Evolutionary conservation across 2,113 vertebrate species (phyloP).

Genomic region (Aphyosemion australe): DNA sequence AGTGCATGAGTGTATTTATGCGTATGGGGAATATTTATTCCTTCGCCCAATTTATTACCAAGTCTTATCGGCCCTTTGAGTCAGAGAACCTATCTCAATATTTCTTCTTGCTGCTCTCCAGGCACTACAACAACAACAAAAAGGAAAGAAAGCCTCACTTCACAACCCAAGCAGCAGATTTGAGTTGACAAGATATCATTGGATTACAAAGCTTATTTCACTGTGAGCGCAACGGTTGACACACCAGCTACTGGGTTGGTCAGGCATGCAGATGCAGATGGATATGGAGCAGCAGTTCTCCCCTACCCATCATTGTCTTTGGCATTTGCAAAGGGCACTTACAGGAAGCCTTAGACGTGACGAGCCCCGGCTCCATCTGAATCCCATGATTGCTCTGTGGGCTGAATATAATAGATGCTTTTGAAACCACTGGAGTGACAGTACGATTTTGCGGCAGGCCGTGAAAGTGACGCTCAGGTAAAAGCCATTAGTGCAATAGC

Average conservation of each 20-base stretch:
- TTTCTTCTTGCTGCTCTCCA: slow-evolving; percentile 12
- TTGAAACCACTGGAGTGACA: slow-evolving; percentile 66
- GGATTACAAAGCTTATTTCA: slow-evolving; percentile 75
- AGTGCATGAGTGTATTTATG: neutral
- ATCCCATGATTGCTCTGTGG: slow-evolving; percentile 66
- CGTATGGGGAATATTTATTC: neutral
- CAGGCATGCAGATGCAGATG: slow-evolving; percentile 68
- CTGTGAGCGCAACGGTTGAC: slow-evolving; percentile 61
- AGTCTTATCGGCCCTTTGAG: slow-evolving; percentile 1
- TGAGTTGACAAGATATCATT: slow-evolving; percentile 72
- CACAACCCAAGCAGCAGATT: slow-evolving; percentile 49
- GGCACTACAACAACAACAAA: slow-evolving; percentile 3
- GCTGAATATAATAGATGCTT: slow-evolving; percentile 72
- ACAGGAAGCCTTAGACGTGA: slow-evolving; percentile 63
- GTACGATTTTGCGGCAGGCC: slow-evolving; percentile 58
- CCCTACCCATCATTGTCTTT: slow-evolving; percentile 59
- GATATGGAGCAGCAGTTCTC: slow-evolving; percentile 41
- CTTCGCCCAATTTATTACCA: slow-evolving; percentile 6
- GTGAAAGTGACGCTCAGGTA: slow-evolving; percentile 59
- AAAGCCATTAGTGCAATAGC: slow-evolving; percentile 58
- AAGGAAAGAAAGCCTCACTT: slow-evolving; percentile 25
- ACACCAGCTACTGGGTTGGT: slow-evolving; percentile 56
- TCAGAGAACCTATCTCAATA: neutral
- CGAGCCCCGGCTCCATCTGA: slow-evolving; percentile 67
- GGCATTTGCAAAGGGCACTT: slow-evolving; percentile 76